Base-by-base conservation (phyloP, 35 echinoderm and acorn worm genomes). In the Lytechinus variegatus region DNA sequence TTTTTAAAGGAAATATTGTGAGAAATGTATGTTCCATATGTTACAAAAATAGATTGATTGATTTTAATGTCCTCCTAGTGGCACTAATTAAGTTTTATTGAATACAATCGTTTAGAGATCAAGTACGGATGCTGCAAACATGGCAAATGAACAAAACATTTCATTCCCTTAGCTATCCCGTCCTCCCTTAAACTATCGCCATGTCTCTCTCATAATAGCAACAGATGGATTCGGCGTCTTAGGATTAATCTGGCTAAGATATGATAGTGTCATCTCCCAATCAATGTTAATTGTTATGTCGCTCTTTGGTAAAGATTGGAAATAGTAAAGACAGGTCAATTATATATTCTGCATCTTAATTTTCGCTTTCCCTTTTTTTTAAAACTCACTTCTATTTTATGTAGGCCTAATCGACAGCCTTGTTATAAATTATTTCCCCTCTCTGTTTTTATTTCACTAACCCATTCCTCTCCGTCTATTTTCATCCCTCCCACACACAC, bases 201-300 rank as follows among this genome's bases (percentile, higher is more conserved):
- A 79, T 4, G 66, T 79, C 66, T 79, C 12, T n/a, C 21, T 79
- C 19, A 79, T 90, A 90, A 90, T 90, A 52, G 88, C 29, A 54
- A 54, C 88, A 52, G 88, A 90, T 90, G 88, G 52, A 90, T n/a
- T 14, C 9, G 88, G 88, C 88, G 88, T 52, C 88, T 90, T 27
- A 14, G 52, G 13, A 52, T 29, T 90, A 90, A 9, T 52, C 88
- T 9, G 8, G 28, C 14, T 90, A 44, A 52, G 28, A 44, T 90
- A 44, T 90, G 88, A 90, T 51, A 52, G 16, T 33, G 52, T 90
- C 52, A 90, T 29, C 28, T 90, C 88, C 52, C 7, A 90, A 90
- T 14, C 52, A 28, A 90, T 90, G 52, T 33, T 51, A 90, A 90
- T 33, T 54, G 9, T 44, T 33, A 90, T 33, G 14, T 90, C 29